phyloP scores from a whole-genome alignment of 2,888 invertebrate species.

The Pelosia muscerda region DNA sequence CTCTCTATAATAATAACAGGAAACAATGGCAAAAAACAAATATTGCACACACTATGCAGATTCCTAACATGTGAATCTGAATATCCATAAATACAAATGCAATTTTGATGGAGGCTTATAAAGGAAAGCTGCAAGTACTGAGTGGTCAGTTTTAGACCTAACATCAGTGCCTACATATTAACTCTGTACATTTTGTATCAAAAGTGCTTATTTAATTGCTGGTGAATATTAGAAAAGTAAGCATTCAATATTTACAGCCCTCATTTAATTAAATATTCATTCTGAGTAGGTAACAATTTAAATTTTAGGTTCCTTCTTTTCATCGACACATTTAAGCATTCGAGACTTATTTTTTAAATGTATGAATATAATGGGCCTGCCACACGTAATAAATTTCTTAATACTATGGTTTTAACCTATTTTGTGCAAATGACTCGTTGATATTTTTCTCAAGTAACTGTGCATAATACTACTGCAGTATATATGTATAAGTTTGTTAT shows the following conservation, averaged over 20 bases:
- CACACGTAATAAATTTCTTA: neutral
- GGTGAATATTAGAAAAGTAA: neutral
- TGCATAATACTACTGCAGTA: neutral
- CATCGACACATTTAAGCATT: neutral
- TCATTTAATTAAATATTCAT: neutral
- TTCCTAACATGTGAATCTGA: neutral
- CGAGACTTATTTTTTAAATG: neutral
- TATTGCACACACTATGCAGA: neutral
- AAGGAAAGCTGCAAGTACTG: too few relatives aligned
- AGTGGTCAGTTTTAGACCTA: neutral
- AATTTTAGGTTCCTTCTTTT: neutral
- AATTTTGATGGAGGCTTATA: neutral
- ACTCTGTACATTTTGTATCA: too few relatives aligned
- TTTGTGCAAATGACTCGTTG: neutral
- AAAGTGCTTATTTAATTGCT: neutral
- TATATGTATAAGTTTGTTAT: neutral
- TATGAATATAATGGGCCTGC: slow-evolving; percentile 3
- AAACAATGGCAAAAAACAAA: neutral
- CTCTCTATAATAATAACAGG: neutral
- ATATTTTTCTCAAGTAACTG: neutral
- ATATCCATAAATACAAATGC: neutral
- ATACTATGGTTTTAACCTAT: neutral
- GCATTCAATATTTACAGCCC: slow-evolving; percentile 2
- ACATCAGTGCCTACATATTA: neutral
- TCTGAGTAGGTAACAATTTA: neutral